Conservation (phyloP, 2,888 invertebrate genomes). For the Prenolepis imparis region DNA sequence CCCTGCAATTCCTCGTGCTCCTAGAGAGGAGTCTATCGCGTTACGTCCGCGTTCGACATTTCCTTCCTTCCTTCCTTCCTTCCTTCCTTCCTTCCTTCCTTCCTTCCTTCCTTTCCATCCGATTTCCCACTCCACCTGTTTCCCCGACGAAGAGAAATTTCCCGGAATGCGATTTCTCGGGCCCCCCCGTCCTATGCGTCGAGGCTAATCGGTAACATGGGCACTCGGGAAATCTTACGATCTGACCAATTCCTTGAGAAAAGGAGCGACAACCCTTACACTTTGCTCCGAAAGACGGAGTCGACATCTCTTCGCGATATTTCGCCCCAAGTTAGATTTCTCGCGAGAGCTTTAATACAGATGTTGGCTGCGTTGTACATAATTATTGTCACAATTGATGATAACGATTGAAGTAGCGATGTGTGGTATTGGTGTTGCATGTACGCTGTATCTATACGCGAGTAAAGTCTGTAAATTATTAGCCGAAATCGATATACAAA, state of each 20-base stretch:
- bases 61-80: conserved; percentile 48
- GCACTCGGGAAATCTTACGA: conserved; percentile 70
- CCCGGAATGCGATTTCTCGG: conserved; percentile 36
- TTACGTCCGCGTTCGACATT: conserved; percentile 39
- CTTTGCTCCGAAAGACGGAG: conserved; percentile 54
- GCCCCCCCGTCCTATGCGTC: conserved; percentile 36
- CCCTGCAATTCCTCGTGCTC: conserved; percentile 8
- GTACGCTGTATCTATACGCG: not conserved
- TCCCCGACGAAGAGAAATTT: conserved; percentile 42
- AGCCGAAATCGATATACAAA: not conserved
- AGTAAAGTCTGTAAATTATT: not conserved
- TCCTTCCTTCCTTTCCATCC: conserved; percentile 15
- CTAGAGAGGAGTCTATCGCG: conserved; percentile 40
- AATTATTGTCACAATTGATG: not conserved
- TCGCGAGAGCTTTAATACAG: conserved; percentile 44
- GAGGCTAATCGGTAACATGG: conserved; percentile 74
- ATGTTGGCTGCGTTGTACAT: not conserved
- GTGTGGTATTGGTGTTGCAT: not conserved
- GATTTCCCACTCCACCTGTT: conserved; percentile 54
- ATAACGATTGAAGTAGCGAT: not conserved
- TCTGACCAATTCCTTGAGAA: conserved; percentile 70
- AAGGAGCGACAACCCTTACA: conserved; percentile 53
- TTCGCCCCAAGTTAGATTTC: conserved; percentile 37
- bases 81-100: conserved; percentile 28
- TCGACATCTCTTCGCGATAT: conserved; percentile 59